Conservation (phyloP, 2,113 vertebrate species). For the Cisticola juncidis region DNA sequence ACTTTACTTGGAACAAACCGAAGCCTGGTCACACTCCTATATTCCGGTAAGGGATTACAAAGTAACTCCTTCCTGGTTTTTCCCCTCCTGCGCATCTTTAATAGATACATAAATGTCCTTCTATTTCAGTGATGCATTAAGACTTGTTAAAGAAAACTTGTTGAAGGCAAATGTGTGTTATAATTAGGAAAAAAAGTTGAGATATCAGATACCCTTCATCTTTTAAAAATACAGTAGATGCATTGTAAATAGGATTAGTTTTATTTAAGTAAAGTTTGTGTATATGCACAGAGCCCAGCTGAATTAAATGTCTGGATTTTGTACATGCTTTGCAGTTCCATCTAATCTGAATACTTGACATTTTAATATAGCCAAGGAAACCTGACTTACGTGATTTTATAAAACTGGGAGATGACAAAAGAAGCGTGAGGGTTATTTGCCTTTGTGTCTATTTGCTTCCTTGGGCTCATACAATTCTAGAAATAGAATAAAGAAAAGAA, state of each 20-base stretch:
- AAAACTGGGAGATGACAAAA: background rate
- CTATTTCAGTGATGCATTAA: background rate
- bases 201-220: background rate
- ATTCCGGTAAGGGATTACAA: constrained; percentile 86
- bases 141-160: background rate
- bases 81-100: background rate
- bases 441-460: background rate
- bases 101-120: background rate
- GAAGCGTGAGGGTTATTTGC: background rate
- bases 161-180: background rate
- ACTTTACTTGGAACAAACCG: constrained; percentile 98
- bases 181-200: background rate
- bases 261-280: background rate
- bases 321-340: background rate
- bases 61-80: background rate
- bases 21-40: constrained; percentile 96
- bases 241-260: background rate
- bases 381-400: background rate
- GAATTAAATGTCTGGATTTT: background rate
- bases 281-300: background rate
- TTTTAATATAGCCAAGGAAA: background rate
- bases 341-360: background rate
- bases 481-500: background rate
- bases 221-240: background rate
- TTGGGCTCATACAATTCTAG: background rate